These are phyloP conservation scores for Samia ricini DNA, from an alignment of 1,140 invertebrate genomes.

Conservation along the genomic window DNA sequence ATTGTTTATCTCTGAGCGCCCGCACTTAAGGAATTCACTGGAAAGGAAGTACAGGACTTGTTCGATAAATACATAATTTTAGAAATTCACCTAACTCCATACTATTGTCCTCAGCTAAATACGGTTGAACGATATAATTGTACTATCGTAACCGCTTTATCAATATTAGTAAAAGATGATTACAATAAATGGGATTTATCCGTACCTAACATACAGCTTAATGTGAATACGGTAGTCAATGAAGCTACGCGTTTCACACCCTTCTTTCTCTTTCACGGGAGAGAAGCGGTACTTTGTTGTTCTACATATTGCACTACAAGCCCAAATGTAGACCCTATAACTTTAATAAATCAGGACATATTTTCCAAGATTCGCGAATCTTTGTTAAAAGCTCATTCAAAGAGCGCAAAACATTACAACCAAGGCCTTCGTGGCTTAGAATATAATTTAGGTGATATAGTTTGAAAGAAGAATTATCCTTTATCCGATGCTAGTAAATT, in stretches of 20 bases:
- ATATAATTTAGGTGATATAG: background rate
- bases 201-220: background rate
- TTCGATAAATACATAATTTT: background rate
- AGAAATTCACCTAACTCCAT: background rate
- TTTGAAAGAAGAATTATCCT: background rate
- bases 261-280: background rate
- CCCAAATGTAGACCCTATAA: background rate
- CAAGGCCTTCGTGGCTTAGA: background rate
- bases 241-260: background rate
- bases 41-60: background rate
- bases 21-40: too few species aligned
- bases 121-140: background rate
- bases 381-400: background rate
- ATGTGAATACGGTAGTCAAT: background rate
- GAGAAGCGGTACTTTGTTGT: background rate
- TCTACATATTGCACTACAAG: background rate
- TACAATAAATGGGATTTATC: background rate
- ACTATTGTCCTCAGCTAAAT: background rate
- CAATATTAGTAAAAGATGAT: background rate
- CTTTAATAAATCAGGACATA: background rate
- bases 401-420: background rate
- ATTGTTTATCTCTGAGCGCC: too few species aligned
- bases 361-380: background rate
- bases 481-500: background rate
- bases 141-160: background rate